These are phyloP conservation scores for Chironomus riparius DNA, from an alignment of 2,888 invertebrate genomes.

Conservation along the genomic window DNA sequence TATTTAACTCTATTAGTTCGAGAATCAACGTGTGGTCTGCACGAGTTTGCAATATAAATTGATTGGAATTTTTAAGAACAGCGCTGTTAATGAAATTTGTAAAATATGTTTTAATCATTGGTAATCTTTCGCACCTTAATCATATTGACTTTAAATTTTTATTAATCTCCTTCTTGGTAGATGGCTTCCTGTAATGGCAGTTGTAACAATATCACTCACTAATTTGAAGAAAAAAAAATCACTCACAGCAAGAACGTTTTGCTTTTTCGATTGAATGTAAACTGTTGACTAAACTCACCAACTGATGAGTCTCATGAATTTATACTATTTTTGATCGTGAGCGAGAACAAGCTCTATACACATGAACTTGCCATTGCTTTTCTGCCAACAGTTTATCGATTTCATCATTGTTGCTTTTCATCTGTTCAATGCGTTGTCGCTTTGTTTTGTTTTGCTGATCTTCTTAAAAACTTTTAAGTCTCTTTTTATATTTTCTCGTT, in stretches of 20 bases:
- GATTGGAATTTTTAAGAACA: too few species aligned
- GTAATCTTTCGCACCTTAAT: neutral
- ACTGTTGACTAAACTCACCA: neutral
- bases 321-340: constrained; percentile 8
- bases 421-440: neutral
- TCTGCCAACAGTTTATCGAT: too few species aligned
- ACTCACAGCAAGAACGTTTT: neutral
- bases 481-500: neutral
- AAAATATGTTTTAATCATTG: neutral
- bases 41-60: too few species aligned
- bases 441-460: neutral
- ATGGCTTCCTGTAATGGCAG: neutral
- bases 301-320: neutral
- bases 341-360: neutral
- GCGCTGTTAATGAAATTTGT: neutral
- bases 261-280: neutral
- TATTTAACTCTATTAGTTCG: too few species aligned
- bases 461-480: neutral
- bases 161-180: neutral
- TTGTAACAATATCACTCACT: neutral
- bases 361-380: neutral
- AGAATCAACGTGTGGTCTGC: too few species aligned
- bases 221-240: neutral
- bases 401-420: neutral
- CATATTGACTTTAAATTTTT: neutral